Percentiles rank a stretch among this genome's conserved stretches.
Evolutionary conservation across 2,797 vertebrate species (phyloP).

Genomic region (Carduelis carduelis): DNA sequence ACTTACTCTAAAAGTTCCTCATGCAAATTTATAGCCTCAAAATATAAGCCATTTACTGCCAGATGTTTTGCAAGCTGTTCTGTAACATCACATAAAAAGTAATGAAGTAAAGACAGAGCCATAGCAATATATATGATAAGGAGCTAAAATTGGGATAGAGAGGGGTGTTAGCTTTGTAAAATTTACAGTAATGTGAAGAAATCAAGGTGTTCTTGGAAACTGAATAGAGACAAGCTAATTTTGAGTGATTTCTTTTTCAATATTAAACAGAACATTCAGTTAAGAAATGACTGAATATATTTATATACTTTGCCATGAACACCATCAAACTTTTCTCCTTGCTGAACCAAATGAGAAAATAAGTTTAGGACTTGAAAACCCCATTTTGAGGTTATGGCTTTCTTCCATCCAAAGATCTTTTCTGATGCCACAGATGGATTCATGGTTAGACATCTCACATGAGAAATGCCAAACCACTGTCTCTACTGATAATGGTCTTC

Average conservation of each 20-base stretch:
- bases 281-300: neutral
- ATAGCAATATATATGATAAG: neutral
- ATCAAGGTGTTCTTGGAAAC: slow-evolving; percentile 21
- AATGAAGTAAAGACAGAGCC: neutral
- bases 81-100: slow-evolving; percentile 5
- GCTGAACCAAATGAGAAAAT: neutral
- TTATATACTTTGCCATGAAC: neutral
- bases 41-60: slow-evolving; percentile 15
- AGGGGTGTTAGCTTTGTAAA: neutral
- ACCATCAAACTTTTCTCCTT: neutral
- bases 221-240: neutral
- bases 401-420: neutral
- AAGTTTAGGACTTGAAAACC: neutral
- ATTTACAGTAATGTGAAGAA: neutral
- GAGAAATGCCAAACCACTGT: neutral
- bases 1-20: neutral
- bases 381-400: neutral
- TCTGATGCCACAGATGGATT: neutral
- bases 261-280: neutral
- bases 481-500: neutral
- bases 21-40: neutral
- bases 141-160: neutral
- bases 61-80: slow-evolving; percentile 56
- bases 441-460: neutral
- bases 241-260: neutral